Evolutionary conservation across 92 coral and sea anemone species (phyloP).

Genomic region (Epizoanthus fatuus): DNA sequence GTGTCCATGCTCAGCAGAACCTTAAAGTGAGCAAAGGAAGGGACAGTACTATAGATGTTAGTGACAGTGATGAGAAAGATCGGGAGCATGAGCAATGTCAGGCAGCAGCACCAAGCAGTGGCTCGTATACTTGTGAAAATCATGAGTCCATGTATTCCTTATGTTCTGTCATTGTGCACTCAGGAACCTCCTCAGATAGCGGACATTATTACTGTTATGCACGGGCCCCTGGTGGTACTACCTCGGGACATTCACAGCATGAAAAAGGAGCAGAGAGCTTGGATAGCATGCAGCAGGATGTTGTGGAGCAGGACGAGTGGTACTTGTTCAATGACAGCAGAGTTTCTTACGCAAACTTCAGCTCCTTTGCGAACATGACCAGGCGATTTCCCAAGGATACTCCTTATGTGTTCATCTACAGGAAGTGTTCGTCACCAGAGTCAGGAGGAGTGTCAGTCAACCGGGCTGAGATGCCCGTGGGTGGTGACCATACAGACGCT

Average conservation of each 20-base stretch:
- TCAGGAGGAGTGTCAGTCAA: constrained; percentile 21
- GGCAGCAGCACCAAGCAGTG: constrained; percentile 6
- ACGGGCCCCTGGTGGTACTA: constrained; percentile 48
- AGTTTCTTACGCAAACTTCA: constrained; percentile 79
- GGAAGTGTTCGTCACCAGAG: constrained; percentile 47
- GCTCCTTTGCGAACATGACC: constrained; percentile 80
- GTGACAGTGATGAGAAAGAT: neutral
- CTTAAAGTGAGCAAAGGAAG: neutral
- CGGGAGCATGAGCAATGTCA: constrained; percentile 10
- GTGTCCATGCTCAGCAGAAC: constrained; percentile 17
- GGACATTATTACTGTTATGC: constrained; percentile 99
- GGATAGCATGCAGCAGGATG: neutral
- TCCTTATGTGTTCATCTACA: constrained; percentile 88
- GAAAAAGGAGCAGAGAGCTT: neutral
- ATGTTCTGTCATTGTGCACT: constrained; percentile 95
- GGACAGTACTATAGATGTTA: neutral
- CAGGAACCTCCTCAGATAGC: constrained; percentile 98
- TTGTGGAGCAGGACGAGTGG: constrained; percentile 64
- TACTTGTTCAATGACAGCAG: constrained; percentile 88
- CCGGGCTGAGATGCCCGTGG: constrained; percentile 26
- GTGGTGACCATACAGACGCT: constrained; percentile 66
- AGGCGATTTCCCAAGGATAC: constrained; percentile 91
- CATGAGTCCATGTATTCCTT: constrained; percentile 76
- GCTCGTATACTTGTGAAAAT: constrained; percentile 34
- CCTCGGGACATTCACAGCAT: constrained; percentile 4